phyloP scores from a whole-genome alignment of 2,888 invertebrate genomes.

The Spilarctia lutea region DNA sequence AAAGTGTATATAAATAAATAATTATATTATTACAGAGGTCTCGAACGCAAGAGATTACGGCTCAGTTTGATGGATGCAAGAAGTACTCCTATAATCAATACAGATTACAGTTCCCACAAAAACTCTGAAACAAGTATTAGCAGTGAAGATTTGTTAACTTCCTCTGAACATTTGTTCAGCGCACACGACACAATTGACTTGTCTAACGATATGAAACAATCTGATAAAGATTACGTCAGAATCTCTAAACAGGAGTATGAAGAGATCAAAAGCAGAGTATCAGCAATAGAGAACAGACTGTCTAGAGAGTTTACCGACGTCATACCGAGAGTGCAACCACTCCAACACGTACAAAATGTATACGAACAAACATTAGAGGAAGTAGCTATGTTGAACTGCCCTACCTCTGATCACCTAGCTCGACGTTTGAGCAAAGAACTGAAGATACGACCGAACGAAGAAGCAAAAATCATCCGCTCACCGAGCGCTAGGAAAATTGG shows the following conservation, averaged over 20 bases:
- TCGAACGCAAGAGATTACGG: slow-evolving; percentile 81
- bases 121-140: slow-evolving; percentile 78
- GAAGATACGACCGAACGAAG: slow-evolving; percentile 90
- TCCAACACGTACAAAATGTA: slow-evolving; percentile 89
- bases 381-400: slow-evolving; percentile 88
- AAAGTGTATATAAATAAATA: neutral
- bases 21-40: slow-evolving; percentile 65
- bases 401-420: slow-evolving; percentile 90
- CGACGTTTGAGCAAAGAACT: slow-evolving; percentile 90
- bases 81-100: slow-evolving; percentile 76
- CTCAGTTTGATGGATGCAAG: slow-evolving; percentile 79
- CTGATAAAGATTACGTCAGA: slow-evolving; percentile 88
- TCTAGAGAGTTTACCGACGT: slow-evolving; percentile 89
- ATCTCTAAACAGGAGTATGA: slow-evolving; percentile 92
- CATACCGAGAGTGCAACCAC: slow-evolving; percentile 81
- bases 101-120: slow-evolving; percentile 72
- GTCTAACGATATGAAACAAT: slow-evolving; percentile 75
- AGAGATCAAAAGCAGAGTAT: slow-evolving; percentile 91
- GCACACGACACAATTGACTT: slow-evolving; percentile 80
- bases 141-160: slow-evolving; percentile 79
- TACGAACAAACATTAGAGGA: slow-evolving; percentile 92
- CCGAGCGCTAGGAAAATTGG: slow-evolving; percentile 94
- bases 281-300: slow-evolving; percentile 90
- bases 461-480: slow-evolving; percentile 91
- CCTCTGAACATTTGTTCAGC: slow-evolving; percentile 78